Evolutionary conservation across 2,113 vertebrate species (phyloP), one percentile per base, ranked within the genome.

Genomic region (Capricornis sumatraensis): DNA sequence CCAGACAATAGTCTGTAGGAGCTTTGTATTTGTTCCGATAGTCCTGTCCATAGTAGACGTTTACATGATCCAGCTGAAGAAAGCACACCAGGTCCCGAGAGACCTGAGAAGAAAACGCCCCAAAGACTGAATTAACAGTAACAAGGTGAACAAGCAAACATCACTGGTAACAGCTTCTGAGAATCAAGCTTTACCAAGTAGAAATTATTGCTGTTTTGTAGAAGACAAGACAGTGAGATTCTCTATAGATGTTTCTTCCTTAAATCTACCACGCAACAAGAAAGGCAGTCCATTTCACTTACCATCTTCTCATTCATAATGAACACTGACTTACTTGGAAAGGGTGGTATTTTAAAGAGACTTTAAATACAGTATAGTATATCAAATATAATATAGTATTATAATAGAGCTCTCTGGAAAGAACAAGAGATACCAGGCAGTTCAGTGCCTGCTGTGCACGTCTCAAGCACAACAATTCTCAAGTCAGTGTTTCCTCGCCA

Each of bases 1-100:
- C 99, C 81, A 99, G 98, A 95, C 99, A 99, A 87, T 99, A 99
- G 99, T 99, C 99, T 14, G 99, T 99, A 6, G 99, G 99, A 64
- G 99, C 99, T 98, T 99, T 99, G 98, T 99, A 99, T 89, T 99
- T 99, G 99, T 99, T 99, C 95, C 99, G 99, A 98, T 99, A 99
- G 97, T 99, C 99, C 98, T 99, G 99, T 3, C 99, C 99, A 11
- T 99, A 99, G 95, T 99, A 99, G 96, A 99, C 99, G 64, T 99
- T 99, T 21, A 99, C 99, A 10, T 99, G 99, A 97, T 99, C 99
- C 89, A 99, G 98, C 98, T 99, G 99, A 17, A 99, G 99, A 98
- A 99, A 99, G 98, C 99, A 99, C n/a, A 99, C 99, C 0, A 99
- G 99, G 97, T 99, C 99, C 97, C 99, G 99, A 6, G 99, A 99